Conservation (phyloP, 2,797 vertebrate genomes). For the Spatula versicolor region DNA sequence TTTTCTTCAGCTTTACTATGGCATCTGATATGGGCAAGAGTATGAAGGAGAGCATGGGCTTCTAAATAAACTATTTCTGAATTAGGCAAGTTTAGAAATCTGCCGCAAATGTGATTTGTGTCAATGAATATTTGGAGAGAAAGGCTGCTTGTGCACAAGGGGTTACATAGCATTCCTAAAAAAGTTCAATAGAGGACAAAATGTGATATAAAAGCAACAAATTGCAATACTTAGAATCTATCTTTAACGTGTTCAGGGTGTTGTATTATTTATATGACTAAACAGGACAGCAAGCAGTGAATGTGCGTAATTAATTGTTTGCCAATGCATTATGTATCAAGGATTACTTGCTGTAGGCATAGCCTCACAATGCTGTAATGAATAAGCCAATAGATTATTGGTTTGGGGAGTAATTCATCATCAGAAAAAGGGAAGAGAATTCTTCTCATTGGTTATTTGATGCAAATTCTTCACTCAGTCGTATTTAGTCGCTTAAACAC, state of each 20-base stretch:
- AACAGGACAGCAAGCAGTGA: background rate
- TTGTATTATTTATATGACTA: background rate
- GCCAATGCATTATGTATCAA: conserved; percentile 37
- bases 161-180: background rate
- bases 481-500: background rate
- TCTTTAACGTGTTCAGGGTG: background rate
- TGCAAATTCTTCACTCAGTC: background rate
- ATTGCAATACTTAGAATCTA: background rate
- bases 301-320: conserved; percentile 7
- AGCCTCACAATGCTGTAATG: conserved; percentile 27
- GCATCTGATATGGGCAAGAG: background rate
- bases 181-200: background rate
- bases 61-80: background rate
- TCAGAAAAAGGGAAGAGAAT: background rate
- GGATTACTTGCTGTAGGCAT: background rate
- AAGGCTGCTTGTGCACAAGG: background rate
- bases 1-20: background rate
- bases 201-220: background rate
- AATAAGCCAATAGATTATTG: background rate
- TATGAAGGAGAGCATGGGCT: background rate
- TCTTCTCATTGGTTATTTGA: background rate
- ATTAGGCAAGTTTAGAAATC: background rate
- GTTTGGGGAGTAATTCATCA: background rate
- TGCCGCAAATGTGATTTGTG: background rate
- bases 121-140: background rate